Conservation (phyloP, 2,113 vertebrate species). For the Marmota monax region DNA sequence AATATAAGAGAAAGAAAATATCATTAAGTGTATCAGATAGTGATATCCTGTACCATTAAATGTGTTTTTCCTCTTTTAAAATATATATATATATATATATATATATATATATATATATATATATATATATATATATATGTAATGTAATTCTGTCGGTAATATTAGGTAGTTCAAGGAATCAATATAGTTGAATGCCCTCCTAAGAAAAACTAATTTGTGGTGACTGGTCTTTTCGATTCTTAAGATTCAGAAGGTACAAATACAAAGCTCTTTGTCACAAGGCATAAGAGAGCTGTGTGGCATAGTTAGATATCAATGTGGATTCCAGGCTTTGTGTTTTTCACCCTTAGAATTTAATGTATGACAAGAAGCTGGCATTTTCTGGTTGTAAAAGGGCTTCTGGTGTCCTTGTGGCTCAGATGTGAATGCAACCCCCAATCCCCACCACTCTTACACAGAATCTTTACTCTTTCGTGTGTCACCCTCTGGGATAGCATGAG, state of each 20-base stretch:
- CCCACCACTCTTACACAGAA: neutral
- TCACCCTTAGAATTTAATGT: neutral
- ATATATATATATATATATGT: fast-evolving
- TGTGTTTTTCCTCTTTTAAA: neutral
- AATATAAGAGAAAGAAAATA: neutral
- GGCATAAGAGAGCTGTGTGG: neutral
- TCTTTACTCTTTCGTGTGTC: neutral
- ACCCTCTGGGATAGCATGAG: neutral
- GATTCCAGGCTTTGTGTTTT: neutral
- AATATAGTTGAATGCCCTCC: neutral
- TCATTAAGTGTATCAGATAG: neutral
- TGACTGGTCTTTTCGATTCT: neutral
- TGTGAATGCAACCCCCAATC: neutral
- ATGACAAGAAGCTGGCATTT: neutral
- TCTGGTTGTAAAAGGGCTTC: neutral
- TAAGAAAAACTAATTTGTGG: neutral
- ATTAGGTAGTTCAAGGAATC: neutral
- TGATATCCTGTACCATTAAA: neutral
- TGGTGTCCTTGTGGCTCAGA: neutral
- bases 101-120: too few relatives aligned
- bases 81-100: too few relatives aligned
- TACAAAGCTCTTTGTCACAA: neutral
- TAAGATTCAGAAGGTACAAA: neutral
- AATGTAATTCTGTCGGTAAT: neutral
- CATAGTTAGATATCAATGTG: neutral